Base-by-base conservation (phyloP, 2,113 vertebrate species). In the Pedetes capensis region DNA sequence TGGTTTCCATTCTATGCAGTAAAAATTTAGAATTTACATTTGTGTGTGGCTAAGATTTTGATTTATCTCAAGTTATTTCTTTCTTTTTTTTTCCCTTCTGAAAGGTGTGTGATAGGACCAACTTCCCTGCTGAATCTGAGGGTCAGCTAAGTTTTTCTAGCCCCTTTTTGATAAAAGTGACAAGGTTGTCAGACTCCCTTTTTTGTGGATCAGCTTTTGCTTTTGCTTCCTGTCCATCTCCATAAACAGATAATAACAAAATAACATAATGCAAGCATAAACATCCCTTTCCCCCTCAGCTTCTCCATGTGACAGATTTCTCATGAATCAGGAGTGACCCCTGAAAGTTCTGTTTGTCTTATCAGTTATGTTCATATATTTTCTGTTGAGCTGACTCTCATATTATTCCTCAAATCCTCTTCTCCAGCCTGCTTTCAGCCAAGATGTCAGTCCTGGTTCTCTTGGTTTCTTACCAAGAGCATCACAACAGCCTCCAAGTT, bases 21-120 rank as follows among this genome's bases (percentile, higher is more conserved):
- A 61, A 89, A 47, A 80, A 32, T 83, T 83, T 89, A 85, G 29
- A 93, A 91, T 93, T 82, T 93, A 75, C 68, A 79, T 95, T 95
- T 92, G 16, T 88, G 72, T 34, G 59, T 82, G 9, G 29, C 72
- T 88, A 37, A 87, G 29, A 29, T 72, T 94, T 91, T 93, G 91
- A 88, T 92, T 88, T 94, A 88, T 95, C 44, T 92, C 63, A 86
- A 57, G 17, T 39, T 79, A 68, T 95, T 93, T 44, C 81, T 94
- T 57, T 72, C 14, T 29, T 95, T 84, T 85, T 78, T 71, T 42
- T 66, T 29, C 82, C 7, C 72, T 81, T 63, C 51, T 61, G 37
- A 88, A 87, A 75, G 11, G 49, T 81, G 29, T 39, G 37, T 63
- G n/a, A 47, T 61, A 55, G 8, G 18, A 78, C 59, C 23, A 8